Percentiles rank a stretch among this genome's conserved stretches.
Evolutionary conservation across 2,888 invertebrate species (phyloP).

Genomic region (Leptura quadrifasciata): DNA sequence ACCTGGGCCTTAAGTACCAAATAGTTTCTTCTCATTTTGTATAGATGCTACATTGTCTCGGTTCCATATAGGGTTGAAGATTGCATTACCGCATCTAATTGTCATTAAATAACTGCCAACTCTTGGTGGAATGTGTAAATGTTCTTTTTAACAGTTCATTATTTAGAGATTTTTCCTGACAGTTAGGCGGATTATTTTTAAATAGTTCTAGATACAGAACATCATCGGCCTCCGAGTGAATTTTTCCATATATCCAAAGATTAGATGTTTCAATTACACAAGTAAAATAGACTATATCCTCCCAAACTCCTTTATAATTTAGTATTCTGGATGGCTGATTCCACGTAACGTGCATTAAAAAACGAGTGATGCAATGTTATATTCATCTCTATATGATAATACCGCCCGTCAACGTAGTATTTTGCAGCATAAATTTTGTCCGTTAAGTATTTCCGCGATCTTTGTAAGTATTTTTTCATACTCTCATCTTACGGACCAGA

Average conservation of each 20-base stretch:
- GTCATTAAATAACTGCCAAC: conserved; percentile 99
- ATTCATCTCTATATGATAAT: conserved; percentile 73
- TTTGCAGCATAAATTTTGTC: conserved; percentile 77
- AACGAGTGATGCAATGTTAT: conserved; percentile 77
- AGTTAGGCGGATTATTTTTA: conserved; percentile 46
- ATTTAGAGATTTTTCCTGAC: conserved; percentile 73
- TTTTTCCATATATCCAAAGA: conserved; percentile 73
- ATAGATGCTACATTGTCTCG: conserved; percentile 96
- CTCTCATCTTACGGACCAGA: conserved; percentile 80
- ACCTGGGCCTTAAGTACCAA: conserved; percentile 98
- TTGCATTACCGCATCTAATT: conserved; percentile 94
- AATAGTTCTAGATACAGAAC: conserved; percentile 82
- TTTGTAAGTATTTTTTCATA: conserved; percentile 65
- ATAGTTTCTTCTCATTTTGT: conserved; percentile 97
- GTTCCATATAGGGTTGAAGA: conserved; percentile 98
- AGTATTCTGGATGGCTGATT: conserved; percentile 82
- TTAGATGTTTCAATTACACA: conserved; percentile 70
- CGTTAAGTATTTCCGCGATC: conserved; percentile 72
- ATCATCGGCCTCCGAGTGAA: conserved; percentile 88
- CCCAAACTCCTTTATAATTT: conserved; percentile 80
- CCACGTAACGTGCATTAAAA: conserved; percentile 84
- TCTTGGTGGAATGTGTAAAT: too few relatives aligned
- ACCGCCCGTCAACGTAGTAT: conserved; percentile 72
- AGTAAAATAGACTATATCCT: conserved; percentile 74
- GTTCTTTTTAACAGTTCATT: conserved; percentile 78